phyloP scores from a whole-genome alignment of 2,888 invertebrate species.

The Orthonevra nobilis region DNA sequence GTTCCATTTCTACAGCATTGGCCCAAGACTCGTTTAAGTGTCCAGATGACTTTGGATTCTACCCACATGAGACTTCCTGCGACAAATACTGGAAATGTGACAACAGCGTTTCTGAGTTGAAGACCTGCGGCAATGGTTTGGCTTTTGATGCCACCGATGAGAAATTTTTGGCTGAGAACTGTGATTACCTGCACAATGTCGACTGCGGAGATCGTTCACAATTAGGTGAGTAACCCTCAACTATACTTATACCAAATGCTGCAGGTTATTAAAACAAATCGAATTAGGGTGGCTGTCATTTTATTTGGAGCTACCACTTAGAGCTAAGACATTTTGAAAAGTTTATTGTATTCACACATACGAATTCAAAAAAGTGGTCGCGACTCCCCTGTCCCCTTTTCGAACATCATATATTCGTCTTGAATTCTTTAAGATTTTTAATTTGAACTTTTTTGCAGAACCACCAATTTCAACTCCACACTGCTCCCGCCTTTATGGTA shows the following conservation, averaged over 20 bases:
- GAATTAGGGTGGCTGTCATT: too few species aligned
- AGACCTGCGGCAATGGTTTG: conserved; percentile 96
- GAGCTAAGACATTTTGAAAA: too few species aligned
- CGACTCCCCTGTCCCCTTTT: too few species aligned
- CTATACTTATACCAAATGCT: too few species aligned
- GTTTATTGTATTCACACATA: too few species aligned
- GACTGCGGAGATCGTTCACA: conserved; percentile 94
- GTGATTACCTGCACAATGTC: conserved; percentile 96
- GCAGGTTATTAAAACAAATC: too few species aligned
- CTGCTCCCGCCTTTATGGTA: conserved; percentile 93
- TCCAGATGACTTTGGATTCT: conserved; percentile 96
- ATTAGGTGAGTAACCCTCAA: conserved; percentile 90
- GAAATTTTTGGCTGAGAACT: conserved; percentile 95
- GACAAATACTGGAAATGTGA: conserved; percentile 98
- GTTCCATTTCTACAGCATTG: conserved; percentile 82
- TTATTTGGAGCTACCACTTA: not conserved
- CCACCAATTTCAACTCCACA: conserved; percentile 91
- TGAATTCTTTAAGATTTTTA: too few species aligned
- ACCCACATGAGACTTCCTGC: conserved; percentile 93
- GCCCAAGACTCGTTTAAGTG: conserved; percentile 94
- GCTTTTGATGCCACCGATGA: conserved; percentile 94
- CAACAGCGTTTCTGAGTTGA: conserved; percentile 91
- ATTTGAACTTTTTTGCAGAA: conserved; percentile 82
- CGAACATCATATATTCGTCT: too few species aligned
- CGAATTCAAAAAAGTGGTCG: too few species aligned